Conservation (phyloP, 1,140 invertebrate genomes). For the Drosophila nebulosa region DNA sequence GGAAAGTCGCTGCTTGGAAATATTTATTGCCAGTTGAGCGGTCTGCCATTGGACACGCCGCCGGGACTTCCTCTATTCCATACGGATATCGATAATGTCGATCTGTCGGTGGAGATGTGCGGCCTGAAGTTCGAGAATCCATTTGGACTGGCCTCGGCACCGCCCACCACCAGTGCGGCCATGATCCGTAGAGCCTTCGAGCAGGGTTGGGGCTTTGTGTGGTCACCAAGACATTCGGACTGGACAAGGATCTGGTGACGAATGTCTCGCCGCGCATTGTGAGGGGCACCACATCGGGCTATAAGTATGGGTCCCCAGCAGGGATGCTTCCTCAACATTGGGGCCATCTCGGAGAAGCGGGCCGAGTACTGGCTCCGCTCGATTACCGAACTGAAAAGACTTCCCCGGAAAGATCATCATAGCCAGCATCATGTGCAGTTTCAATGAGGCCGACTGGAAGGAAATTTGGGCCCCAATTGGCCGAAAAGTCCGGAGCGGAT, state of each 20-base stretch:
- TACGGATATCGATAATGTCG: conserved; percentile 96
- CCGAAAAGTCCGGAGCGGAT: conserved; percentile 94
- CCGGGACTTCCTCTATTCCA: conserved; percentile 94
- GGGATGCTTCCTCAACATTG: conserved; percentile 97
- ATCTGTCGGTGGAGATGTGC: conserved; percentile 92
- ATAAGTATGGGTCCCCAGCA: conserved; percentile 96
- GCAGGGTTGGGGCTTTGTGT: conserved; percentile 98
- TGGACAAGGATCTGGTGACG: conserved; percentile 98
- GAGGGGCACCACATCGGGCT: conserved; percentile 94
- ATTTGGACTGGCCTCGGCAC: conserved; percentile 97
- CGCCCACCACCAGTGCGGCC: conserved; percentile 95
- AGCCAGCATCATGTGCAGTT: conserved; percentile 98
- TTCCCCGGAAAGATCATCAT: conserved; percentile 96
- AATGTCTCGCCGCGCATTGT: conserved; percentile 98
- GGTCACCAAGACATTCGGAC: conserved; percentile 96
- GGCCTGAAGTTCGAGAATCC: conserved; percentile 97
- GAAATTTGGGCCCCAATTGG: conserved; percentile 88
- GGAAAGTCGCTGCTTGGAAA: conserved; percentile 97
- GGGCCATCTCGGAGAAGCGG: conserved; percentile 98
- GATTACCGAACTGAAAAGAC: conserved; percentile 95
- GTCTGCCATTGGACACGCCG: conserved; percentile 83
- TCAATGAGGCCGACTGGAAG: conserved; percentile 94
- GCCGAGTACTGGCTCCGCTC: conserved; percentile 95
- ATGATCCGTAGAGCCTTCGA: conserved; percentile 98
- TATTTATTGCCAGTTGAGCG: conserved; percentile 94